Conservation (phyloP, 2,888 invertebrate genomes). For the Callimorpha dominula region DNA sequence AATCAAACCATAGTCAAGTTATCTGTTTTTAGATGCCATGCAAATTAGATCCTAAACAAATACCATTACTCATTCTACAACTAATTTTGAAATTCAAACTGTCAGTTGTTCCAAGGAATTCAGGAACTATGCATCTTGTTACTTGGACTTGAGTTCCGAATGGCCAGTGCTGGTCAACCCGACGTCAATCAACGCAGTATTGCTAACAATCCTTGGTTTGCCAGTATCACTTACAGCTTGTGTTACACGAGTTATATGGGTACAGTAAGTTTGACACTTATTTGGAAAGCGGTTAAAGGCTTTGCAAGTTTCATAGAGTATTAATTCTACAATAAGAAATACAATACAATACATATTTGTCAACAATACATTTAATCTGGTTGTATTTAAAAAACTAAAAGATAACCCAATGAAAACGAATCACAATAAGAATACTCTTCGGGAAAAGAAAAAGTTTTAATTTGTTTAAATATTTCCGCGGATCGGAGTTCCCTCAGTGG, state of each 20-base stretch:
- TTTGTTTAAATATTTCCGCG: constrained; percentile 85
- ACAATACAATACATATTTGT: not conserved
- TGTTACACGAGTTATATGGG: constrained; percentile 39
- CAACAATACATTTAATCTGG: constrained; percentile 21
- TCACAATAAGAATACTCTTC: constrained; percentile 72
- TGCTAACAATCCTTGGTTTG: constrained; percentile 62
- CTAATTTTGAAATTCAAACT: constrained; percentile 69
- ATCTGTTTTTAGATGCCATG: constrained; percentile 42
- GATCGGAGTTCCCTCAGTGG: constrained; percentile 66
- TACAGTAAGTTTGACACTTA: constrained; percentile 40
- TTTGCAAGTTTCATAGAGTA: constrained; percentile 7
- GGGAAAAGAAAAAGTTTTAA: constrained; percentile 83
- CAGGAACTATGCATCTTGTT: constrained; percentile 68
- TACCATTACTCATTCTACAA: constrained; percentile 71
- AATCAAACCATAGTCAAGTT: constrained; percentile 21
- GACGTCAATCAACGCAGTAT: constrained; percentile 79
- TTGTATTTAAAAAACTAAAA: constrained; percentile 52
- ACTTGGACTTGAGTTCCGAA: constrained; percentile 61
- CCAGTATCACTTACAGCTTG: constrained; percentile 39
- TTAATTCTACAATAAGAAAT: not conserved
- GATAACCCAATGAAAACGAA: constrained; percentile 73
- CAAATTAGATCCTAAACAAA: constrained; percentile 58
- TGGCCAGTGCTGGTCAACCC: constrained; percentile 74
- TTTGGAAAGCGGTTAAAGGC: constrained; percentile 21
- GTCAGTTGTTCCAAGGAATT: constrained; percentile 60